Evolutionary conservation across 2,113 vertebrate genomes (phyloP).

Genomic region (Alligator mississippiensis): DNA sequence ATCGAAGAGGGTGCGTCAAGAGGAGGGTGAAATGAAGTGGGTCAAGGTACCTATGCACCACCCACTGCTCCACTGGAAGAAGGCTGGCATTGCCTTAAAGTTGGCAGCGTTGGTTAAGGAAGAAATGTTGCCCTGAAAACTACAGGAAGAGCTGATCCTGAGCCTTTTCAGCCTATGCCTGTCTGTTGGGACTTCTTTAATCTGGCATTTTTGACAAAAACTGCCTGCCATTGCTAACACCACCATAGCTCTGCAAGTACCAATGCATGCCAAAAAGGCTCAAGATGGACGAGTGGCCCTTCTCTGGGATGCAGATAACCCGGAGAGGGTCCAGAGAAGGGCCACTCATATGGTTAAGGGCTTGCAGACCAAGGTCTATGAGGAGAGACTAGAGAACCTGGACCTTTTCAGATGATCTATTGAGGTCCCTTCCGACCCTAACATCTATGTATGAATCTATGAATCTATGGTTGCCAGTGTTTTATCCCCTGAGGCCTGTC

Average conservation of each 20-base stretch:
- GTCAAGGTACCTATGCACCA: neutral
- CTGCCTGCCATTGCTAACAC: neutral
- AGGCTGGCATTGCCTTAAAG: neutral
- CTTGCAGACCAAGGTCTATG: neutral
- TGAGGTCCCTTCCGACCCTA: too few species aligned
- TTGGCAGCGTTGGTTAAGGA: neutral
- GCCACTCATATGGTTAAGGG: neutral
- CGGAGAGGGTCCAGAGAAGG: too few species aligned
- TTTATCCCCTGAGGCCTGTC: neutral
- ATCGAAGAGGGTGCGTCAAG: neutral
- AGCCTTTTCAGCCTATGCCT: neutral
- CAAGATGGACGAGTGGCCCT: too few species aligned
- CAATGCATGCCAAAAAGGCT: accelerated
- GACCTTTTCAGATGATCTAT: too few species aligned
- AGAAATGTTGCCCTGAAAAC: neutral
- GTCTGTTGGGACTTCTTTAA: neutral
- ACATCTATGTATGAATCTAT: too few species aligned
- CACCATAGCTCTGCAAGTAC: neutral
- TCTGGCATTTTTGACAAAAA: neutral
- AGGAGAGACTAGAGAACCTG: too few species aligned
- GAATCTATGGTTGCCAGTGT: too few species aligned
- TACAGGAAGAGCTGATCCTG: neutral
- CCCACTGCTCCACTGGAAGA: accelerated
- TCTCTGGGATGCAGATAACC: too few species aligned
- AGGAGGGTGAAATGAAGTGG: neutral